Evolutionary conservation across 2,797 vertebrate species (phyloP).

Genomic region (Sebastiscus albofasciatus): DNA sequence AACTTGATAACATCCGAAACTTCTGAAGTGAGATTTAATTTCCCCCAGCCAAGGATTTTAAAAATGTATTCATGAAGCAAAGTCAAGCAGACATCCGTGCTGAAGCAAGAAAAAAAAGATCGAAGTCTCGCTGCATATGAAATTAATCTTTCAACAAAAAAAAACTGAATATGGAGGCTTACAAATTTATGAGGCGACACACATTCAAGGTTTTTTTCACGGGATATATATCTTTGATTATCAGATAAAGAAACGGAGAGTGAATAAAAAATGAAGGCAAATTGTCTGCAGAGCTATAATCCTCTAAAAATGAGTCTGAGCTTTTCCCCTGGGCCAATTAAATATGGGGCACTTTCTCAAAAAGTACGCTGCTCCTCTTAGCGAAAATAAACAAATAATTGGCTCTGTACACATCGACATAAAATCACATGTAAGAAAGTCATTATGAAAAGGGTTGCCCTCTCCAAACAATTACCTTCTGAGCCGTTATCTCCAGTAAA

Average conservation of each 20-base stretch:
- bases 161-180: slow-evolving; percentile 49
- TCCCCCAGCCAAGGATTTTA: slow-evolving; percentile 44
- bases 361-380: slow-evolving; percentile 21
- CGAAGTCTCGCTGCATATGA: slow-evolving; percentile 1
- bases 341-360: slow-evolving; percentile 5
- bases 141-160: slow-evolving; percentile 42
- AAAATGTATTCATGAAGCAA: slow-evolving; percentile 56
- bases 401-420: slow-evolving; percentile 10
- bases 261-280: slow-evolving; percentile 20
- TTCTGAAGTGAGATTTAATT: slow-evolving; percentile 62
- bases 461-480: slow-evolving; percentile 24
- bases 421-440: slow-evolving; percentile 11
- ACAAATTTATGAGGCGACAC: slow-evolving; percentile 30
- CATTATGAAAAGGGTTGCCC: slow-evolving; percentile 14
- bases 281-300: slow-evolving; percentile 24
- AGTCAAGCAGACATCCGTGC: slow-evolving; percentile 30
- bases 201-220: slow-evolving; percentile 12
- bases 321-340: slow-evolving; percentile 21
- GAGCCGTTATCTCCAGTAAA: slow-evolving; percentile 2
- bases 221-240: slow-evolving; percentile 31
- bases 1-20: slow-evolving; percentile 52
- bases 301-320: slow-evolving; percentile 31
- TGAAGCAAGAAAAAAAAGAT: slow-evolving; percentile 27
- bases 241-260: slow-evolving; percentile 23
- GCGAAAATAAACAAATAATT: slow-evolving; percentile 27